Evolutionary conservation across 2,888 invertebrate genomes (phyloP).

Genomic region (Calliphora vomitoria): DNA sequence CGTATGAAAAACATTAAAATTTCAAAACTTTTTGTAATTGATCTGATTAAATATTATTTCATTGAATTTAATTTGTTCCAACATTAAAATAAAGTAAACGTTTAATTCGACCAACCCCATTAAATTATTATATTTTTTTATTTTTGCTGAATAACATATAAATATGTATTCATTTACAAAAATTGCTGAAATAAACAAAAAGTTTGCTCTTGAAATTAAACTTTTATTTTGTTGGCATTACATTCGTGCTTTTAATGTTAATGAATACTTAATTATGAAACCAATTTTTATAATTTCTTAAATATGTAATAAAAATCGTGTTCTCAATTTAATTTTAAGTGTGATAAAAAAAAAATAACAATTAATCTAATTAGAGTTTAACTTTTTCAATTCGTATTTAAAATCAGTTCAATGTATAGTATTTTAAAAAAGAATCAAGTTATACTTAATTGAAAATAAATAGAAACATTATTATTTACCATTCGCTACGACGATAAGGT

Average conservation of each 20-base stretch:
- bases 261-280: neutral
- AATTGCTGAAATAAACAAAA: constrained; percentile 33
- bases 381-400: too few relatives aligned
- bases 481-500: too few relatives aligned
- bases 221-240: constrained; percentile 3
- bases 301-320: neutral
- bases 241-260: neutral
- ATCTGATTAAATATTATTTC: too few relatives aligned
- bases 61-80: too few relatives aligned
- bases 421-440: too few relatives aligned
- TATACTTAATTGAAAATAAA: too few relatives aligned
- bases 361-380: too few relatives aligned
- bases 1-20: too few relatives aligned
- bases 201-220: constrained; percentile 43
- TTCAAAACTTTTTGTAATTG: too few relatives aligned
- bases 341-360: too few relatives aligned
- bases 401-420: too few relatives aligned
- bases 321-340: neutral
- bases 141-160: constrained; percentile 7
- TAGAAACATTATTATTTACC: too few relatives aligned
- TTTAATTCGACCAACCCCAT: constrained; percentile 5
- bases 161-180: neutral
- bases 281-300: neutral
- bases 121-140: neutral
- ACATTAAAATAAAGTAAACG: neutral